Evolutionary conservation across 2,888 invertebrate genomes (phyloP).

Genomic region (Drosophila buzzatii): DNA sequence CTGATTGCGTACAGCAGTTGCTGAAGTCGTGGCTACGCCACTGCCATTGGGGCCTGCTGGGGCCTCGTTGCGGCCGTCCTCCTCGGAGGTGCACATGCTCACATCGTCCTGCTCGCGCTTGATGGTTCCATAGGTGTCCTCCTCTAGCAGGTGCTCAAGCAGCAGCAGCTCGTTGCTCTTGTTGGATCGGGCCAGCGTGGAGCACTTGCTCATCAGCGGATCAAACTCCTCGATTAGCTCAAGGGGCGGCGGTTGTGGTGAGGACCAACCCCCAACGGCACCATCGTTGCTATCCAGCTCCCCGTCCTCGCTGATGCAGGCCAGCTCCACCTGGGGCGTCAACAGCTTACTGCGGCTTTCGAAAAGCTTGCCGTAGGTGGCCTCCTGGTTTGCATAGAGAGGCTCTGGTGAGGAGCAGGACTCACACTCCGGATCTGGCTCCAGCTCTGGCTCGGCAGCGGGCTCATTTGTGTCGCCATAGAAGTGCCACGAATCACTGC

Average conservation of each 20-base stretch:
- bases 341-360: constrained; percentile 79
- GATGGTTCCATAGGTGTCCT: constrained; percentile 89
- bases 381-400: constrained; percentile 84
- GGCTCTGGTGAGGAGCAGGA: constrained; percentile 81
- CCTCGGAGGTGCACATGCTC: constrained; percentile 85
- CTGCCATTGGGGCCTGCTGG: neutral
- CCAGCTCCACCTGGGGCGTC: constrained; percentile 70
- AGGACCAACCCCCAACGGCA: constrained; percentile 69
- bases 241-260: constrained; percentile 42
- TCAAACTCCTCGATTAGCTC: constrained; percentile 92
- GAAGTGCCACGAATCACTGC: constrained; percentile 85
- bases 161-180: constrained; percentile 88
- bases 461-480: constrained; percentile 69
- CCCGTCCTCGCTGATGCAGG: constrained; percentile 59
- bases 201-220: constrained; percentile 85
- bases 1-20: constrained; percentile 20
- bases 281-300: constrained; percentile 63
- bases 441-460: constrained; percentile 26
- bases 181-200: constrained; percentile 75
- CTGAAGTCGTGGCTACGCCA: neutral
- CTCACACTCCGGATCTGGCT: constrained; percentile 29
- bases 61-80: constrained; percentile 69
- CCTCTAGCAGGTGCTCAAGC: constrained; percentile 89
- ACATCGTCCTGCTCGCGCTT: constrained; percentile 85
- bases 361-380: constrained; percentile 83